These are phyloP conservation scores for Helarctos malayanus DNA, from an alignment of 2,797 vertebrate genomes.

Conservation along the genomic window DNA sequence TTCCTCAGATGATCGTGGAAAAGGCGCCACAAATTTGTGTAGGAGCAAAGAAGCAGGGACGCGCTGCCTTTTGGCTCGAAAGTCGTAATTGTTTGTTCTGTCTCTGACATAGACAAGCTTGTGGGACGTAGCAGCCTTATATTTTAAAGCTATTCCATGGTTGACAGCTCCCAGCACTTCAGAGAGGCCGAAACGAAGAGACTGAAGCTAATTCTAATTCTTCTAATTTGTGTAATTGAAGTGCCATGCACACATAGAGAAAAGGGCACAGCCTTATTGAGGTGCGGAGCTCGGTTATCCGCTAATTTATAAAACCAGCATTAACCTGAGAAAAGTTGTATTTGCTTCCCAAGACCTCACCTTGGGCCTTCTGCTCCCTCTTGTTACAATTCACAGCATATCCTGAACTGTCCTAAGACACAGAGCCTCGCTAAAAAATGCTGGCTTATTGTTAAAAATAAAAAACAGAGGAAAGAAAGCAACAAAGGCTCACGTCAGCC, in stretches of 20 bases:
- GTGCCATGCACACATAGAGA: neutral
- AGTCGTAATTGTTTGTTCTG: neutral
- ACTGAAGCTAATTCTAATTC: neutral
- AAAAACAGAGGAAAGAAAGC: neutral
- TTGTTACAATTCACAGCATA: neutral
- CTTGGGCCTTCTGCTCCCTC: neutral
- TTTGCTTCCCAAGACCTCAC: neutral
- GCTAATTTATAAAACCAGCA: neutral
- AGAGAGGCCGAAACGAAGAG: neutral
- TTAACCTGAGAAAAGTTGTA: neutral
- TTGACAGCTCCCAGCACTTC: neutral
- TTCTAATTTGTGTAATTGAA: neutral
- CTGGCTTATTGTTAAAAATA: neutral
- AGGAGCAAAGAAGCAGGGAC: neutral
- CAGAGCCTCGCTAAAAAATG: neutral
- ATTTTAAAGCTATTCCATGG: neutral
- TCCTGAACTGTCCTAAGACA: neutral
- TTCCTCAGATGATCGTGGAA: too few species aligned
- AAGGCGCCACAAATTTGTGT: too few species aligned
- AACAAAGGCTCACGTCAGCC: accelerated
- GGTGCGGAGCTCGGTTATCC: neutral
- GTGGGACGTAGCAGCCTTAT: neutral
- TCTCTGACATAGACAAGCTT: neutral
- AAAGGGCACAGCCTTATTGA: neutral
- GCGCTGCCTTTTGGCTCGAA: neutral